phyloP scores from a whole-genome alignment of 2,797 vertebrate genomes.

The Eospalax fontanierii region DNA sequence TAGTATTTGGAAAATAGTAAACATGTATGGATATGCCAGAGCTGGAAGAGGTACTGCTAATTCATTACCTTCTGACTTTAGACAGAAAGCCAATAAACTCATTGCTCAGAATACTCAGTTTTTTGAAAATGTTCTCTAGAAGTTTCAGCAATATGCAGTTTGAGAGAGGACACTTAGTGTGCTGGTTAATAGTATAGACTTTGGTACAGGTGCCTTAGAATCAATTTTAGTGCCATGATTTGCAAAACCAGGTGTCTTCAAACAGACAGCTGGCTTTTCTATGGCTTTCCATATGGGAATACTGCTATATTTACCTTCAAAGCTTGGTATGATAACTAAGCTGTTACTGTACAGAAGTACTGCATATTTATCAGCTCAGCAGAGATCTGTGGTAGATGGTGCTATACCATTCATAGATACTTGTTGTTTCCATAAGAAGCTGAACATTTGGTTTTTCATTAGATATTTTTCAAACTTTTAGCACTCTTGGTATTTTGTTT shows the following conservation, averaged over 20 bases:
- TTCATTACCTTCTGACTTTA: conserved; percentile 5
- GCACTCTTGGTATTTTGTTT: not conserved
- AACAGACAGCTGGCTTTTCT: not conserved
- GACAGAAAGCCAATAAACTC: not conserved
- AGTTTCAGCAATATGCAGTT: conserved; percentile 5
- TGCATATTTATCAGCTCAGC: not conserved
- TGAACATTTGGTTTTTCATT: not conserved
- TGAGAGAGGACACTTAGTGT: not conserved
- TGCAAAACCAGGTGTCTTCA: conserved; percentile 5
- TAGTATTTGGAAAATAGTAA: conserved; percentile 44
- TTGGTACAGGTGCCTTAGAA: not conserved
- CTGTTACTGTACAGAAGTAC: not conserved
- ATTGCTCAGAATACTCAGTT: not conserved
- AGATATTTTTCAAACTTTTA: not conserved
- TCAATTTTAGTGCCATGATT: not conserved
- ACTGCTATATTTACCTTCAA: not conserved
- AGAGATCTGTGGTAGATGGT: not conserved
- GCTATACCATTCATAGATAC: not conserved
- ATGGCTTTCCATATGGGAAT: not conserved
- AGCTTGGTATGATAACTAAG: not conserved
- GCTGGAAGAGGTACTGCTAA: conserved; percentile 27
- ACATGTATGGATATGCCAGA: not conserved
- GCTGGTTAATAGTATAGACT: not conserved
- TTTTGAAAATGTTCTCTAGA: conserved; percentile 5
- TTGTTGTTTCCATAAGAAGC: conserved; percentile 34